Conservation (phyloP, 2,113 vertebrate genomes). For the Patagioenas fasciata region DNA sequence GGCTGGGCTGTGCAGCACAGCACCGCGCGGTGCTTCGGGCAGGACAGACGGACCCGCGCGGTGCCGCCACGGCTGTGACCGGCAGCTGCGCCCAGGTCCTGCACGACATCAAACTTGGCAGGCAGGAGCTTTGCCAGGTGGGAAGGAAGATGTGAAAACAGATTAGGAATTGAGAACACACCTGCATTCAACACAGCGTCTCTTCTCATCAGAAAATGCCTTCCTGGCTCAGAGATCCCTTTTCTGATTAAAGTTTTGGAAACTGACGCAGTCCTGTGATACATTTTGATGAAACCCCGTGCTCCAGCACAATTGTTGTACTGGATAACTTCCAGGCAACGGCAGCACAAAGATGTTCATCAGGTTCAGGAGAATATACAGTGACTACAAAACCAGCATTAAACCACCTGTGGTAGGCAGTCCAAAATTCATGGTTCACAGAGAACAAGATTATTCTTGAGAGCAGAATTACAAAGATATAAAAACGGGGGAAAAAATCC, state of each 20-base stretch:
- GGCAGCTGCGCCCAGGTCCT: background rate
- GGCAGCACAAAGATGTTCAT: constrained; percentile 22
- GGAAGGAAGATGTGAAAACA: background rate
- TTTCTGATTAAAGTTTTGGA: constrained; percentile 60
- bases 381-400: background rate
- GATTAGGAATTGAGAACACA: background rate
- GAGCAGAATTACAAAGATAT: constrained; percentile 22
- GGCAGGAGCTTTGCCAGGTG: background rate
- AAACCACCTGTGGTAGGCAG: background rate
- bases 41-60: fast-evolving
- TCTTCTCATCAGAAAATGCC: constrained; percentile 21
- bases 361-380: constrained; percentile 32
- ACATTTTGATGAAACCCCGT: constrained; percentile 53
- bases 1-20: too few species aligned
- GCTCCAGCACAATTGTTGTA: constrained; percentile 35
- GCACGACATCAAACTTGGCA: background rate
- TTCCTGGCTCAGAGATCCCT: background rate
- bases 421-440: constrained; percentile 8
- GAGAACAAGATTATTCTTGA: constrained; percentile 28
- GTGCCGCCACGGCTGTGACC: fast-evolving
- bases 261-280: constrained; percentile 3
- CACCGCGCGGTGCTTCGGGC: too few species aligned
- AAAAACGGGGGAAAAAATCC: background rate
- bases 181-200: background rate
- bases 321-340: constrained; percentile 41